Base-by-base conservation (phyloP, 2,797 vertebrate genomes). In the Coilia nasus region DNA sequence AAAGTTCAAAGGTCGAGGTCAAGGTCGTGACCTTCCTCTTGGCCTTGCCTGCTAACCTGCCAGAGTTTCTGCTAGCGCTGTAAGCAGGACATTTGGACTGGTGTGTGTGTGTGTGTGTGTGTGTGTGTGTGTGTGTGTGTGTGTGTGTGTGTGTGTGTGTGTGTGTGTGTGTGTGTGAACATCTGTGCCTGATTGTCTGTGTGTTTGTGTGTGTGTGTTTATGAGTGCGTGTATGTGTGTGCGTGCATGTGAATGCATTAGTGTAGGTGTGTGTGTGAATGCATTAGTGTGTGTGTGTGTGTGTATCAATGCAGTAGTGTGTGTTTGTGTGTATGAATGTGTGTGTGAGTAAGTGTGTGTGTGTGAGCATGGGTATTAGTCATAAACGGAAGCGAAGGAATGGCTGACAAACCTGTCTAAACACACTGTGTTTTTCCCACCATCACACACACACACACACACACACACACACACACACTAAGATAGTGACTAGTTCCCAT, bases 81-180 rank as follows among this genome's bases (percentile, higher is more conserved):
- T 64, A n/a, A 23, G 23, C 23, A 23, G 23, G 62, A n/a, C 23
- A 2, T 62, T 19, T 62, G 59, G 2, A 19, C n/a, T 19, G 21
- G 59, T 62, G 59, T 47, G 46, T 47, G 46, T 47, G 46, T 47
- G 46, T 47, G 46, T 47, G 46, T 47, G 46, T 47, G 46, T 47
- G 46, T 47, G 46, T 47, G 46, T 47, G 46, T 47, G 46, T 47
- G 46, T 47, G 46, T 47, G 46, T 47, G 46, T 62, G 3, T 0
- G 59, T 56, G 15, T 60, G 57, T 60, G 57, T 60, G 57, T n/a
- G 21, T 60, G 57, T n/a, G 57, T 60, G 60, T 64, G 60, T 62
- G 60, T 62, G 60, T 62, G 60, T 62, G 60, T 62, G 60, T 62
- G 60, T 62, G 60, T 62, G 60, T 60, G 59, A 21, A 17, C 21